These are phyloP conservation scores for Drosophila ogumai DNA, from an alignment of 1,140 invertebrate species.

Conservation along the genomic window DNA sequence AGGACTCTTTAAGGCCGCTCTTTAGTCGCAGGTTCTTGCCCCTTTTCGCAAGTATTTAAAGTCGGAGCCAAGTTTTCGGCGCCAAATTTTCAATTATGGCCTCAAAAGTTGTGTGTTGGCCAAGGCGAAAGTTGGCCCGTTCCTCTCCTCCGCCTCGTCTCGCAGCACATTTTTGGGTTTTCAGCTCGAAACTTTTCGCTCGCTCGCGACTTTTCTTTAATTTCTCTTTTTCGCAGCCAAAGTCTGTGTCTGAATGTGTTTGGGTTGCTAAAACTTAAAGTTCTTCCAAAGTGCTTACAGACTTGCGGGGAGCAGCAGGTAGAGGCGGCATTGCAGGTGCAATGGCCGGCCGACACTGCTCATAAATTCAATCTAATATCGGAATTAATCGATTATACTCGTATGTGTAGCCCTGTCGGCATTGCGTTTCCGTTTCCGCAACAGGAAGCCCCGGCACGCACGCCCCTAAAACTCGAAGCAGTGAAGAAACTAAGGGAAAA, in stretches of 20 bases:
- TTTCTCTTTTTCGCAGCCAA: constrained; percentile 36
- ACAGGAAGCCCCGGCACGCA: constrained; percentile 68
- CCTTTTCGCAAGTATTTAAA: constrained; percentile 18
- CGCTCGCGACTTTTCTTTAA: constrained; percentile 53
- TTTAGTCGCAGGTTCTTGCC: constrained; percentile 4
- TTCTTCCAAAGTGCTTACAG: constrained; percentile 27
- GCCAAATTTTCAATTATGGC: constrained; percentile 54
- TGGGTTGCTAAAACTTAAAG: constrained; percentile 48
- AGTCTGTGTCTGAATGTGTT: constrained; percentile 33
- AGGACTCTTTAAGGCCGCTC: constrained; percentile 14
- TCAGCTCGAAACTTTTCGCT: constrained; percentile 34
- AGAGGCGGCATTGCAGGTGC: constrained; percentile 19
- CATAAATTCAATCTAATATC: constrained; percentile 84
- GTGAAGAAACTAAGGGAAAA: constrained; percentile 36
- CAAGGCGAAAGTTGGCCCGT: constrained; percentile 43
- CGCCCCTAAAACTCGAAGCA: constrained; percentile 36
- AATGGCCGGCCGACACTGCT: constrained; percentile 31
- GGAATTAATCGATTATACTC: constrained; percentile 84
- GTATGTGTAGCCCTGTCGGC: constrained; percentile 73
- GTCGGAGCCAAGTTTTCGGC: constrained; percentile 19
- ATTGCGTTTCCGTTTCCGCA: constrained; percentile 84
- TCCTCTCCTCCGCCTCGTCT: constrained; percentile 11
- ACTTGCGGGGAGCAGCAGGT: not conserved
- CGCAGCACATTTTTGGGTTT: constrained; percentile 41
- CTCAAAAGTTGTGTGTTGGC: constrained; percentile 48